Conservation (phyloP, 2,113 vertebrate species). For the Vimba vimba region DNA sequence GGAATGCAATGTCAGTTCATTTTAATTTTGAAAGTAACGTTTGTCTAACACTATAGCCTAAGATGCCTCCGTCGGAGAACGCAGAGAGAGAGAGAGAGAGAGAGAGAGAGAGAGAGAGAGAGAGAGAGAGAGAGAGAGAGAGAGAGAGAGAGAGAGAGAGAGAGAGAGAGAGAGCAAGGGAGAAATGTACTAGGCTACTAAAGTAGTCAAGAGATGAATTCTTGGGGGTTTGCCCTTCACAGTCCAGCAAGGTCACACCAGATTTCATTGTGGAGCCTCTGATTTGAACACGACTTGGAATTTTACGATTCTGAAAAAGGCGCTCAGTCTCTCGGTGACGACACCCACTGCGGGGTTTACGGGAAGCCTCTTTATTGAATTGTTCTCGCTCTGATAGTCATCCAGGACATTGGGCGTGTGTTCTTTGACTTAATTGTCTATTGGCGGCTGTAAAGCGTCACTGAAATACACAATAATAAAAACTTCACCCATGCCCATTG, state of each 20-base stretch:
- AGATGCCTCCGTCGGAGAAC: not conserved
- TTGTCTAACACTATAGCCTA: not conserved
- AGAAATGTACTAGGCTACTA: not conserved
- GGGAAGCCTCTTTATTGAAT: slow-evolving; percentile 73
- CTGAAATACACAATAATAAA: slow-evolving; percentile 75
- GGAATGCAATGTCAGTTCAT: not conserved
- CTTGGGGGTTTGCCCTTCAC: slow-evolving; percentile 37
- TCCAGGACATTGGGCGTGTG: slow-evolving; percentile 67
- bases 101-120: too few relatives aligned
- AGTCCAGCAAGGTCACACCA: slow-evolving; percentile 66
- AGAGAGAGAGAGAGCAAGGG: not conserved
- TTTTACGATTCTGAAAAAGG: slow-evolving; percentile 68
- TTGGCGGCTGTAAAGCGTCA: slow-evolving; percentile 67
- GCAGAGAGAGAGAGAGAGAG: not conserved
- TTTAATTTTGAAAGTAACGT: not conserved
- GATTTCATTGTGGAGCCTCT: slow-evolving; percentile 42
- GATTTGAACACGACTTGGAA: slow-evolving; percentile 51
- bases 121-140: not conserved
- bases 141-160: not conserved
- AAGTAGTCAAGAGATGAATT: not conserved
- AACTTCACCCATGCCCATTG: slow-evolving; percentile 55
- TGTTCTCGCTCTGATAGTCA: slow-evolving; percentile 67
- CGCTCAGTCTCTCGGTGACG: slow-evolving; percentile 57
- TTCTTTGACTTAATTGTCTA: slow-evolving; percentile 74
- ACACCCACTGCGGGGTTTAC: slow-evolving; percentile 64